Evolutionary conservation across 2,797 vertebrate species (phyloP).

Genomic region (Salarias fasciatus): DNA sequence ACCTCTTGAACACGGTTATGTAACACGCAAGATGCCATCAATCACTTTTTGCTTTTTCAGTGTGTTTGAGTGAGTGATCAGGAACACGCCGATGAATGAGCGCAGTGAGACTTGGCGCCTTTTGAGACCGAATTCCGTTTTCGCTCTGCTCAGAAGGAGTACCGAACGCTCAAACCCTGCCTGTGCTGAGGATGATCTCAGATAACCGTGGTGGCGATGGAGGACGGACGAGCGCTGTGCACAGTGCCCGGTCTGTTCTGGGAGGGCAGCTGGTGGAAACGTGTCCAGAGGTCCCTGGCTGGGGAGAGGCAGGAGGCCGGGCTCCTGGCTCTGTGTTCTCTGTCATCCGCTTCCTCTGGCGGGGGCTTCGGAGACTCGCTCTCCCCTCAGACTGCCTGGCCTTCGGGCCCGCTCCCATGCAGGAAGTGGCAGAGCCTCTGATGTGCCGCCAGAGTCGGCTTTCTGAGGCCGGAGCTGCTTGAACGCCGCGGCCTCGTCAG

Average conservation of each 20-base stretch:
- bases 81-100: no score
- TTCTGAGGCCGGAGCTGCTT: conserved; percentile 41
- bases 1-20: background rate
- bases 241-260: conserved; percentile 75
- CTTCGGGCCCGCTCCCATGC: conserved; percentile 61
- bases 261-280: conserved; percentile 78
- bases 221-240: conserved; percentile 48
- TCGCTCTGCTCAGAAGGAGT: no score
- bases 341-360: conserved; percentile 70
- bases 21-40: background rate
- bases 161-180: conserved; percentile 30
- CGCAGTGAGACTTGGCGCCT: no score
- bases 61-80: background rate
- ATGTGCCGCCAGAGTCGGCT: conserved; percentile 70
- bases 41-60: background rate
- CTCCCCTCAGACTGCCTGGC: conserved; percentile 67
- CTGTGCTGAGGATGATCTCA: conserved; percentile 31
- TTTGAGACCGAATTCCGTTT: no score
- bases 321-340: conserved; percentile 56
- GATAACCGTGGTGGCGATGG: conserved; percentile 68
- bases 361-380: conserved; percentile 64
- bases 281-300: conserved; percentile 74
- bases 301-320: conserved; percentile 76
- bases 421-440: conserved; percentile 73
- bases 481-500: conserved; percentile 32